Evolutionary conservation across 37 sponge, comb jelly and placozoan species (phyloP), one percentile per base, ranked within the genome.

Genomic region (Petrosia ficiformis): DNA sequence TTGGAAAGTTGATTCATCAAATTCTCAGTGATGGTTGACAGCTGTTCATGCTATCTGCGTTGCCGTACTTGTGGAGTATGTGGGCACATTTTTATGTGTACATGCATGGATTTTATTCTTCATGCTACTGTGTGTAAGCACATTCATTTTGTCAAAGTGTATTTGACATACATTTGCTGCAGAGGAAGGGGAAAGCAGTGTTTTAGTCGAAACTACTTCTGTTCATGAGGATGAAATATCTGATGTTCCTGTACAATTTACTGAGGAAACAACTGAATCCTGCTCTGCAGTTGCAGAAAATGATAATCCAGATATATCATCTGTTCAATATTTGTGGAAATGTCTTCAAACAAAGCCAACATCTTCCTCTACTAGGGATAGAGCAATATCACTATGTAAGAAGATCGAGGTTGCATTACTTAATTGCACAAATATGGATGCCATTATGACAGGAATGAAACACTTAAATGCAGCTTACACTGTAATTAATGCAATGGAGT

Each of bases 111-210:
- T 63, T 5, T 28, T 6, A 24, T 44, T 24, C 52, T 81, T 24
- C 75, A 63, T 38, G n/a, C 36, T 44, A 76, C 74, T 38, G 63
- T 81, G 16, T 81, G 82, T 67, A 74, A 73, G 57, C 75, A 81
- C 59, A 80, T 77, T 33, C 73, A 80, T 39, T 57, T 80, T 22
- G 69, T 77, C 54, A 48, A 48, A 48, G 14, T 48, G 54, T 14
- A 48, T 48, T 48, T 48, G 54, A 48, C 54, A 48, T 48, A 19
- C 54, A 48, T 48, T 8, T 48, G 54, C 54, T 48, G 14, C 8
- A 19, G 54, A 48, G 14, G 54, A 19, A 48, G 54, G 14, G 14
- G 54, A 48, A 48, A 48, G 54, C 54, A 48, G 54, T 48, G 54
- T 19, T 48, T 48, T 48, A 8, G 14, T 48, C 14, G 54, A 48